These are phyloP conservation scores for Petrocephalus microphthalmus DNA, from an alignment of 2,113 vertebrate genomes.

Conservation along the genomic window DNA sequence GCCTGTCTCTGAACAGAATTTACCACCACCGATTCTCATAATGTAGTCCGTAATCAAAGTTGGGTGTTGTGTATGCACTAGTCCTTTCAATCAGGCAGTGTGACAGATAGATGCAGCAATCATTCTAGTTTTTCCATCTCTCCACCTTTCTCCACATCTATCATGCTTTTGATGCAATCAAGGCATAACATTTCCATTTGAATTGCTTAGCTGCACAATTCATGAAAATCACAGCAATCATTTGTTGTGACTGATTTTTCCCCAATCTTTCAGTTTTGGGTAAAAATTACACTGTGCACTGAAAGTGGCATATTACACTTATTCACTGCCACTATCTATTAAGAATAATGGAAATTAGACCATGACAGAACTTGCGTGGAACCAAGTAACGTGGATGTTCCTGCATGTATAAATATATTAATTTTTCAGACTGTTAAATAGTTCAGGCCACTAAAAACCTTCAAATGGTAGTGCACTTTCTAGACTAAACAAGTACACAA, in stretches of 20 bases:
- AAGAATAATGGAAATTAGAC: background rate
- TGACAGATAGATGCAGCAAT: background rate
- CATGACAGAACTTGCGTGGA: background rate
- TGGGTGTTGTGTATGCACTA: constrained; percentile 7
- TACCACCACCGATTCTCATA: background rate
- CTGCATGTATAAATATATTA: background rate
- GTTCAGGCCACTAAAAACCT: background rate
- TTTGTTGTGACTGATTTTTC: background rate
- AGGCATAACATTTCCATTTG: background rate
- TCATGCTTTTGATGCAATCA: background rate
- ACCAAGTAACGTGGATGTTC: background rate
- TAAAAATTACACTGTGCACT: background rate
- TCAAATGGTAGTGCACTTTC: background rate
- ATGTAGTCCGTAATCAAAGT: constrained; percentile 61
- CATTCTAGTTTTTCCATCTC: background rate
- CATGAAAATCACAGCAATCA: background rate
- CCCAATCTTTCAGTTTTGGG: background rate
- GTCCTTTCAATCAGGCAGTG: background rate
- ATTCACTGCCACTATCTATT: background rate
- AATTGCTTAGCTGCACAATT: background rate
- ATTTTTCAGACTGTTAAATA: background rate
- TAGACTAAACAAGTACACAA: background rate
- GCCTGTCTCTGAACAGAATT: background rate
- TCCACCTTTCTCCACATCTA: background rate
- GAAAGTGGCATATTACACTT: background rate